Evolutionary conservation across 1,140 invertebrate genomes (phyloP), one percentile per base, ranked within the genome.

Genomic region (Phymorhynchus buccinoides): DNA sequence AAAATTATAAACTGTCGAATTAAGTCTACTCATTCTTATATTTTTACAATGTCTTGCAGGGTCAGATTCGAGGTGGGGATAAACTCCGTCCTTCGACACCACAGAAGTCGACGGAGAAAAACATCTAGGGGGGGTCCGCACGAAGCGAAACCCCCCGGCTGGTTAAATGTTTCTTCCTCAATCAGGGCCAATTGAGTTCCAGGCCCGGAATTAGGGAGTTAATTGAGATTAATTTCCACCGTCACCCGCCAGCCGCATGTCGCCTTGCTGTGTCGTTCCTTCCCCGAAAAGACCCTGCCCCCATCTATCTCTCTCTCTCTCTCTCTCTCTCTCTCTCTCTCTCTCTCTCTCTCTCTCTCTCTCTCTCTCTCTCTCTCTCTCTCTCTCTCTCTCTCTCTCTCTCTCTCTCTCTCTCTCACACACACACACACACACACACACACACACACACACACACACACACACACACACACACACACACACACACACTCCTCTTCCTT

Each of bases 221-320:
- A 80, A 80, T 80, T 80, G 78, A 80, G 42, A 80, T 62, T 80
- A 41, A 62, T 83, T 48, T 52, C 39, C 39, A 83, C 6, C 82
- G n/a, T 42, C 35, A 35, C 80, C 56, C 44, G 37, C 80, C 35
- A 16, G 37, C 68, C 35, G 1, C 35, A n/a, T 35, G 1, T 71
- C 66, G 30, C 7, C 68, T 7, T 2, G 6, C 30, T n/a, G n/a
- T n/a, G n/a, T n/a, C n/a, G n/a, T 71, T 37, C 35, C 68, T 71
- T 75, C 37, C 35, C 71, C 56, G 4, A 62, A 62, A 22, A 0
- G 30, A 35, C 68, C 35, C 68, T 71, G 18, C 30, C 62, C 30
- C 62, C 2, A 16, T 27, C 62, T 7, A 16, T 27, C 62, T 27
- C 1, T 27, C 62, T 4, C 62, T 27, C 62, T 27, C 62, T 12